Percentiles rank a stretch among this genome's conserved stretches.
Conservation (phyloP, 2,113 vertebrate species). For the Notarius lentiginosus region DNA sequence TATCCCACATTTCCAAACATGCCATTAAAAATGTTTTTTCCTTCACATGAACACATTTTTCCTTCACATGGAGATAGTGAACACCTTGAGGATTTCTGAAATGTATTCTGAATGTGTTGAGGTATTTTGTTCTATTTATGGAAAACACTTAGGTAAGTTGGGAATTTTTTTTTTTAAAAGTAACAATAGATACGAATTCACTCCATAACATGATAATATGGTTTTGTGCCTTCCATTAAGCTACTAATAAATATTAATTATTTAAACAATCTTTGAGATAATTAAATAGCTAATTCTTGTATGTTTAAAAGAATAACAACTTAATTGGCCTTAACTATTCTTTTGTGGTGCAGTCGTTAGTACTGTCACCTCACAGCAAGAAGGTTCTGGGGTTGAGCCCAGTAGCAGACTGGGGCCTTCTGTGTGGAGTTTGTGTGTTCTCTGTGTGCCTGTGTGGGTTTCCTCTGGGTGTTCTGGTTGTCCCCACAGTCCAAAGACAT, state of each 20-base stretch:
- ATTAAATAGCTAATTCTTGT: not conserved
- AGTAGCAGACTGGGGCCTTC: too few relatives aligned
- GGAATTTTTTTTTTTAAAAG: too few relatives aligned
- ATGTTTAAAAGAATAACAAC: not conserved
- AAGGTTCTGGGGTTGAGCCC: too few relatives aligned
- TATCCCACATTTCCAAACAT: not conserved
- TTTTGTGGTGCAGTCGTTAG: too few relatives aligned
- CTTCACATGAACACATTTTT: not conserved
- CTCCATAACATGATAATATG: not conserved
- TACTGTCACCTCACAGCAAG: too few relatives aligned
- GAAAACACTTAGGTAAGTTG: not conserved
- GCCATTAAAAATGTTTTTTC: not conserved
- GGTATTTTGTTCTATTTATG: not conserved
- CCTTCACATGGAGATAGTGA: not conserved
- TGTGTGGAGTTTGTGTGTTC: too few relatives aligned
- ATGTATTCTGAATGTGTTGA: not conserved
- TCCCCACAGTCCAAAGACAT: too few relatives aligned
- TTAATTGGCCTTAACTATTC: too few relatives aligned
- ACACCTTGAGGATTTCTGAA: not conserved
- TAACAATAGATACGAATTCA: not conserved
- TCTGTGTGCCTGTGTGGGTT: too few relatives aligned
- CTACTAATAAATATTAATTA: not conserved
- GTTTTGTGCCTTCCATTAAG: not conserved
- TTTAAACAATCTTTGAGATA: not conserved
- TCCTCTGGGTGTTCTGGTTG: too few relatives aligned